Conservation (phyloP, 2,797 vertebrate species). For the Vireo griseus region DNA sequence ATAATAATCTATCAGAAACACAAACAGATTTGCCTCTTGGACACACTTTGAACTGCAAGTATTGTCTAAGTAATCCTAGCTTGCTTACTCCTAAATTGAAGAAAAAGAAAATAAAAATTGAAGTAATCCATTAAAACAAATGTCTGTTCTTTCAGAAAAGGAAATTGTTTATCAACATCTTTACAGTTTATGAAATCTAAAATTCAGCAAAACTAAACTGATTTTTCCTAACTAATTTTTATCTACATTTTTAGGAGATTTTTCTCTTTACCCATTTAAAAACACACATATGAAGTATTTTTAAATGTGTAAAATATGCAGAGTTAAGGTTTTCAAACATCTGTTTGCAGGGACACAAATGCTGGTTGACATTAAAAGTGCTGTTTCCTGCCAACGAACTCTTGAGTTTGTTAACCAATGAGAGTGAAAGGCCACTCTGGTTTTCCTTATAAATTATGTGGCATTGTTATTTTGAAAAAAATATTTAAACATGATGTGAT, state of each 20-base stretch:
- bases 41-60: neutral
- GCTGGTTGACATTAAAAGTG: neutral
- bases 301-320: neutral
- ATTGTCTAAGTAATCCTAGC: neutral
- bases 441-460: neutral
- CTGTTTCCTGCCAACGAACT: neutral
- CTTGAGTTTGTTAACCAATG: neutral
- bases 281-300: neutral
- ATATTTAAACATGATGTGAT: neutral
- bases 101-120: neutral
- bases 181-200: neutral
- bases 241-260: neutral
- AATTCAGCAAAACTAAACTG: neutral
- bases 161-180: neutral
- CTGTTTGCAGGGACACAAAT: neutral
- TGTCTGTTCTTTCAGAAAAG: neutral
- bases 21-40: neutral
- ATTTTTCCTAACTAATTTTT: neutral
- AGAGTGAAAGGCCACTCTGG: neutral
- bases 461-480: neutral
- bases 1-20: slow-evolving; percentile 8
- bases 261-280: neutral
- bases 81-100: neutral
- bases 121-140: neutral
- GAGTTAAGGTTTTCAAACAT: neutral